A percentile compares a stretch with the other conserved stretches of the same genome.
phyloP scores from a whole-genome alignment of 2,888 invertebrate genomes.

The Kuschelorhynchus macadamiae region DNA sequence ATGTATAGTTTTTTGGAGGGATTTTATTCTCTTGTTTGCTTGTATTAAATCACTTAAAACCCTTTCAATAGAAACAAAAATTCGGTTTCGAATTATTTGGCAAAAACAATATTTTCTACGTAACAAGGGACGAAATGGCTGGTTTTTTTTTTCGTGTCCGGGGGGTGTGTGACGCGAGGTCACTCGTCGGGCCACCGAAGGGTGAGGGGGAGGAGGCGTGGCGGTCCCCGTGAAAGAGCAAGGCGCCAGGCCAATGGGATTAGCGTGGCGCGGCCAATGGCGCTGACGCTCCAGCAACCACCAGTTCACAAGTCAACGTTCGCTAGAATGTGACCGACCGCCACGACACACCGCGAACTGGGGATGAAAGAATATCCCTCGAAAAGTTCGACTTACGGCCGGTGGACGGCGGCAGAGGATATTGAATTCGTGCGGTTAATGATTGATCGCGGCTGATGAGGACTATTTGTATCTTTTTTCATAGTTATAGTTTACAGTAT shows the following conservation, averaged over 20 bases:
- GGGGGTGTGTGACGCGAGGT: conserved; percentile 8
- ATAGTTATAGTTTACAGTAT: too few species aligned
- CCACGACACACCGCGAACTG: conserved; percentile 7
- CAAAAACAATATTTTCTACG: too few species aligned
- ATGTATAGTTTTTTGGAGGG: too few species aligned
- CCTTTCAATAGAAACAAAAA: too few species aligned
- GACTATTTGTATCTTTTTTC: too few species aligned
- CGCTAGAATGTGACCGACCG: conserved; percentile 54
- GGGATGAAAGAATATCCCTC: conserved; percentile 21
- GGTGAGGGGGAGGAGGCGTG: conserved; percentile 45
- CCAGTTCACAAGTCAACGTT: conserved; percentile 61
- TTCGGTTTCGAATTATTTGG: too few species aligned
- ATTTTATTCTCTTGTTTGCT: too few species aligned
- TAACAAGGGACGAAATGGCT: too few species aligned
- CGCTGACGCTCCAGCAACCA: conserved; percentile 60
- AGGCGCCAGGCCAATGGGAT: conserved; percentile 58
- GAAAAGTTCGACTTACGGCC: conserved; percentile 7
- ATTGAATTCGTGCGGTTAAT: too few species aligned
- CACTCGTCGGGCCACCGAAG: conserved; percentile 7
- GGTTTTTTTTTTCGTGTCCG: conserved; percentile 11
- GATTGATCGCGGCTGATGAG: too few species aligned
- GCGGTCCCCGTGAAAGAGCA: conserved; percentile 56
- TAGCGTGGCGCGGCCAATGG: conserved; percentile 62
- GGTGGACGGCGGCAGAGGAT: not conserved
- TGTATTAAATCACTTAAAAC: too few species aligned